Percentiles rank a stretch among this genome's conserved stretches.
Evolutionary conservation across 2,888 invertebrate genomes (phyloP).

Genomic region (Panorpa germanica): DNA sequence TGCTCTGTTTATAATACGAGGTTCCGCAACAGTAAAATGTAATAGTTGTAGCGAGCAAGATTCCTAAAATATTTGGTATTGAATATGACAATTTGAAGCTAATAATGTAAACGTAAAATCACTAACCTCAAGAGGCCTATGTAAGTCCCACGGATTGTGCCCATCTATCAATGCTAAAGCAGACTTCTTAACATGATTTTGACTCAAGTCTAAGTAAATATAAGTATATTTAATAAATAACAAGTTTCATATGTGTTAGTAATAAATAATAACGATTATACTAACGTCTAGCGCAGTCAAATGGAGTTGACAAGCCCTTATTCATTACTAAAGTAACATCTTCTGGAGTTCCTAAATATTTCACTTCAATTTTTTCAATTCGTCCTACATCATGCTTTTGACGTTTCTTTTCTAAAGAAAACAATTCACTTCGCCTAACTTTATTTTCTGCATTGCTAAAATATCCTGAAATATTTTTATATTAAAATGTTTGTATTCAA

Average conservation of each 20-base stretch:
- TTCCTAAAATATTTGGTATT: too few species aligned
- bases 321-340: conserved; percentile 74
- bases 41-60: conserved; percentile 39
- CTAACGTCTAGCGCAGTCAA: conserved; percentile 78
- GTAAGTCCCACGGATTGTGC: conserved; percentile 77
- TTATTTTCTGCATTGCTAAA: conserved; percentile 31
- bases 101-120: too few species aligned
- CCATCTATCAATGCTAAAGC: conserved; percentile 70
- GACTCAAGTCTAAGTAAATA: conserved; percentile 46
- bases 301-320: conserved; percentile 77
- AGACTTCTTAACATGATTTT: conserved; percentile 46
- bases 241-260: neutral
- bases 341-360: conserved; percentile 55
- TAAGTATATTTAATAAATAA: conserved; percentile 10
- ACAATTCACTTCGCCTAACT: conserved; percentile 46
- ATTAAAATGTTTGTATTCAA: too few species aligned
- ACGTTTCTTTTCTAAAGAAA: conserved; percentile 53
- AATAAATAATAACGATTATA: conserved; percentile 13
- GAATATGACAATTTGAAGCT: too few species aligned
- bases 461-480: conserved; percentile 26
- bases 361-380: conserved; percentile 80
- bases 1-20: conserved; percentile 43
- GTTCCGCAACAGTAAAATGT: conserved; percentile 25
- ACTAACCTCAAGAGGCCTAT: conserved; percentile 65
- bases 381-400: conserved; percentile 59